Conservation (phyloP, 2,888 invertebrate species). For the Taenaris catops region DNA sequence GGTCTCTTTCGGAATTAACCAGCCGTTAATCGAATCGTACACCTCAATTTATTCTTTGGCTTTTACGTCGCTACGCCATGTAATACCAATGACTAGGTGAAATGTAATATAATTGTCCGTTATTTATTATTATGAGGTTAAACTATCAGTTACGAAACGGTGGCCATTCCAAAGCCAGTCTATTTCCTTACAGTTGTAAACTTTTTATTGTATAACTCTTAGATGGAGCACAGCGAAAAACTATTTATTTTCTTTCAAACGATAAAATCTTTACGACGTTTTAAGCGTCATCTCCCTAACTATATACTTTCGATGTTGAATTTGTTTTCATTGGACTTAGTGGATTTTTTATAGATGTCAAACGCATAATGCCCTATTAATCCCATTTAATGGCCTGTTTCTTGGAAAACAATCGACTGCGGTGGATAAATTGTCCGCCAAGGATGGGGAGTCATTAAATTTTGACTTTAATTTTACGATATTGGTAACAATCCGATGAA, state of each 20-base stretch:
- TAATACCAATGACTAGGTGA: too few relatives aligned
- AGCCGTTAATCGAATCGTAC: too few relatives aligned
- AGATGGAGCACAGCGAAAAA: slow-evolving; percentile 59
- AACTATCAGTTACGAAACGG: slow-evolving; percentile 31
- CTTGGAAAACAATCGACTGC: slow-evolving; percentile 44
- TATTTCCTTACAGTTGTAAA: slow-evolving; percentile 59
- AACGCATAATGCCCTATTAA: slow-evolving; percentile 28
- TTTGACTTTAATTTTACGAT: slow-evolving; percentile 43
- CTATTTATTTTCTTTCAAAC: slow-evolving; percentile 69
- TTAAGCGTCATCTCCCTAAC: slow-evolving; percentile 57
- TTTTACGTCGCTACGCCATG: too few relatives aligned
- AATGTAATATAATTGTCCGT: too few relatives aligned
- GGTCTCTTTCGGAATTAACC: too few relatives aligned
- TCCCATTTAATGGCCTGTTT: slow-evolving; percentile 33
- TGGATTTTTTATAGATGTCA: slow-evolving; percentile 33
- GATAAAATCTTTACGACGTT: slow-evolving; percentile 65
- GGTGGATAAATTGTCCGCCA: slow-evolving; percentile 42
- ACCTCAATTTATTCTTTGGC: too few relatives aligned
- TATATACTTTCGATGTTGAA: slow-evolving; percentile 25
- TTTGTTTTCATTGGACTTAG: slow-evolving; percentile 29
- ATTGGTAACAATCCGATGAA: slow-evolving; percentile 19
- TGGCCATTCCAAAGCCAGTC: slow-evolving; percentile 33
- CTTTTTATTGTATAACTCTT: slow-evolving; percentile 58
- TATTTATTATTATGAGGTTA: slow-evolving; percentile 21
- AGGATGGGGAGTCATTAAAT: slow-evolving; percentile 30